phyloP scores from a whole-genome alignment of 2,797 vertebrate genomes.

The Mus spretus region DNA sequence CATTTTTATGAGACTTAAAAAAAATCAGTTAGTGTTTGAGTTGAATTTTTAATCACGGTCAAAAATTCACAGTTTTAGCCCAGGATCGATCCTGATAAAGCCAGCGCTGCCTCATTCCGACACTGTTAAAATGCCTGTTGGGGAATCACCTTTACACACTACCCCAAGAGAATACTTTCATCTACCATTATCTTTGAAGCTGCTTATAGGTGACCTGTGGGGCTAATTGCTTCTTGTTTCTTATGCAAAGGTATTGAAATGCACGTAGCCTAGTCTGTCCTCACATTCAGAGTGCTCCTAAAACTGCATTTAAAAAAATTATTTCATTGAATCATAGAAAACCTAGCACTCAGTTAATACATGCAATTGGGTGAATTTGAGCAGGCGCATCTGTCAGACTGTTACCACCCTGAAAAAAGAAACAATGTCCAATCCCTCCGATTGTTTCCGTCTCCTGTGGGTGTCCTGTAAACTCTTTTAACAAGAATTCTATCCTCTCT shows the following conservation, averaged over 20 bases:
- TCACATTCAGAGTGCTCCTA: neutral
- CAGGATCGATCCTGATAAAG: neutral
- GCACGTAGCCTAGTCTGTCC: neutral
- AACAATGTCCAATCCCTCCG: no score
- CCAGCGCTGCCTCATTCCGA: fast-evolving
- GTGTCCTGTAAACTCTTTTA: neutral
- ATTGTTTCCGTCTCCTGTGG: neutral
- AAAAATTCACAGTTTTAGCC: neutral
- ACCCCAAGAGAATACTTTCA: neutral
- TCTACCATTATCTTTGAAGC: neutral
- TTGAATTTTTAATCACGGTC: neutral
- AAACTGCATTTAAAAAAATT: neutral
- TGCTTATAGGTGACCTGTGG: neutral
- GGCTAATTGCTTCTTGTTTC: neutral
- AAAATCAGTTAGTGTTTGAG: neutral
- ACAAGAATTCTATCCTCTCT: neutral
- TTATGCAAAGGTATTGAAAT: neutral
- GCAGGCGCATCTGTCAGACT: fast-evolving
- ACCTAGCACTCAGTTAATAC: neutral
- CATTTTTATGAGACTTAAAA: neutral
- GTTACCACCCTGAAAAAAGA: no score
- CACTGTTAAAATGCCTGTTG: neutral
- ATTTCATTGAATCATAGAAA: neutral
- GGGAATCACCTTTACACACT: neutral
- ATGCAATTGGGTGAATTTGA: neutral